A percentile compares a stretch with the other conserved stretches of the same genome.
Evolutionary conservation across 53 echinoderm and acorn worm genomes (phyloP).

Genomic region (Antedon mediterranea): DNA sequence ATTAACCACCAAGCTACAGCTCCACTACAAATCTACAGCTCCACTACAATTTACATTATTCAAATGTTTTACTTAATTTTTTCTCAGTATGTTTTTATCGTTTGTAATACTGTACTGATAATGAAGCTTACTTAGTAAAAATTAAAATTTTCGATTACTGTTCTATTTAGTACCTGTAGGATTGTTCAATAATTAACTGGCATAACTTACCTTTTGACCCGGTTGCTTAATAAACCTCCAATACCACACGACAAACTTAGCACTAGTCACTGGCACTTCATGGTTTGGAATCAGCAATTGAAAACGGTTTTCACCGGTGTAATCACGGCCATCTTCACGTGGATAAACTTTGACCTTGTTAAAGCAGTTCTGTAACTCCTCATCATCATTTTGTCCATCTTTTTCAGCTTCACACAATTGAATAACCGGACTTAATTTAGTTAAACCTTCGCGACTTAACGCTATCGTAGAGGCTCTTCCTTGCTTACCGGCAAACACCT

Average conservation of each 20-base stretch:
- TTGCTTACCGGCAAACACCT: slow-evolving; percentile 42
- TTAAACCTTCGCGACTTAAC: slow-evolving; percentile 46
- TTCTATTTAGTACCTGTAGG: too few species aligned
- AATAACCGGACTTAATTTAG: slow-evolving; percentile 19
- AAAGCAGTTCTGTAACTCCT: slow-evolving; percentile 43
- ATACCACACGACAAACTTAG: slow-evolving; percentile 35
- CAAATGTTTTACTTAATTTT: too few species aligned
- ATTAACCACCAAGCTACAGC: too few species aligned
- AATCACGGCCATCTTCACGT: slow-evolving; percentile 33
- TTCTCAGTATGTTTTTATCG: too few species aligned
- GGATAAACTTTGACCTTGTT: slow-evolving; percentile 21
- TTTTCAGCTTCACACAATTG: slow-evolving; percentile 21
- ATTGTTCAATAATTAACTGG: too few species aligned
- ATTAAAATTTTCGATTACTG: too few species aligned
- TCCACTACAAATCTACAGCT: too few species aligned
- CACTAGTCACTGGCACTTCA: slow-evolving; percentile 47
- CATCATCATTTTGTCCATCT: slow-evolving; percentile 47
- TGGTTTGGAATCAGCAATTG: slow-evolving; percentile 71
- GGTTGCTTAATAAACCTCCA: slow-evolving; percentile 55
- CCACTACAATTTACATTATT: too few species aligned
- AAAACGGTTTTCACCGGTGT: slow-evolving; percentile 29
- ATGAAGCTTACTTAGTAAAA: too few species aligned
- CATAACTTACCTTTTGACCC: slow-evolving; percentile 51
- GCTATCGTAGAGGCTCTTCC: slow-evolving; percentile 24
- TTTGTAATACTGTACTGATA: too few species aligned